phyloP scores from a whole-genome alignment of 2,888 invertebrate species.

The Dasypolia templi region DNA sequence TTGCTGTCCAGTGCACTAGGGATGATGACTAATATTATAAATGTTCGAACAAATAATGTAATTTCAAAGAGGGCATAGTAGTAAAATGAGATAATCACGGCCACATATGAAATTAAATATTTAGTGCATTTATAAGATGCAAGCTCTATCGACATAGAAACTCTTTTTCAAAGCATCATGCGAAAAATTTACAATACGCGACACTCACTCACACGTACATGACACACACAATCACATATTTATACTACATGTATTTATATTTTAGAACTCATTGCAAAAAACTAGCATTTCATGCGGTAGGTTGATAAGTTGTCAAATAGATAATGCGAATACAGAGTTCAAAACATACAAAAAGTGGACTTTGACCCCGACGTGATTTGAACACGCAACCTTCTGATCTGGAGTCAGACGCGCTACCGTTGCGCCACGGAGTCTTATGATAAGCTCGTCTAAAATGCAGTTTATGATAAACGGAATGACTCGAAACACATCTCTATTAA shows the following conservation, averaged over 20 bases:
- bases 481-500: slow-evolving; percentile 21
- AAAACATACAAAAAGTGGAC: slow-evolving; percentile 19
- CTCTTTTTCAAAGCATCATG: too few species aligned
- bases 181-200: too few species aligned
- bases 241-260: too few species aligned
- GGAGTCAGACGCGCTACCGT: slow-evolving; percentile 99
- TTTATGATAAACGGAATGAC: slow-evolving; percentile 1
- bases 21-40: too few species aligned
- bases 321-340: background rate
- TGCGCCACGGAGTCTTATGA: slow-evolving; percentile 96
- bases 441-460: slow-evolving; percentile 22
- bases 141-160: too few species aligned
- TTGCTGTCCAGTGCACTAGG: background rate
- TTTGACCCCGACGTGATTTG: slow-evolving; percentile 98
- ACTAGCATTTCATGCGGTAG: background rate
- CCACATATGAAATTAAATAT: background rate
- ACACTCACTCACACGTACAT: too few species aligned
- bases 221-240: too few species aligned
- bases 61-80: too few species aligned
- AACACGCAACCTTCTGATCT: slow-evolving; percentile 99
- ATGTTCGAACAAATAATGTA: too few species aligned
- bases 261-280: too few species aligned
- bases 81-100: too few species aligned
- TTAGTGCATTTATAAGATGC: background rate
- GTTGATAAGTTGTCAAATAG: background rate